These are phyloP conservation scores for Bryconaethiops microstoma DNA, from an alignment of 2,797 vertebrate species.

Conservation along the genomic window DNA sequence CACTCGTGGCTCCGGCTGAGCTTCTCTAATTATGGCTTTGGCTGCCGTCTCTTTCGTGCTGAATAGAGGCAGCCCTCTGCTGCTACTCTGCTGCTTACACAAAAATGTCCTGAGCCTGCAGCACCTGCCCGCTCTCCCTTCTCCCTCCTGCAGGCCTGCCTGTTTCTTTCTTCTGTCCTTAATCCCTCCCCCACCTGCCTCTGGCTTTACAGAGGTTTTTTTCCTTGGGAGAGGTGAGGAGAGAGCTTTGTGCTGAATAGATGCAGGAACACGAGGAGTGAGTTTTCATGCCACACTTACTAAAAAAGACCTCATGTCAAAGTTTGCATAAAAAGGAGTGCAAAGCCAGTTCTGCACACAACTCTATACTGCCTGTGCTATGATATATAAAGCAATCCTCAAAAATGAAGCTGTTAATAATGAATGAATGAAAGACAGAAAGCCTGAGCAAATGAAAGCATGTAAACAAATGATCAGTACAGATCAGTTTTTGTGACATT, in stretches of 20 bases:
- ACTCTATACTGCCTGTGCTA: neutral
- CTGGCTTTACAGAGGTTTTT: slow-evolving; percentile 14
- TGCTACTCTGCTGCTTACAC: slow-evolving; percentile 25
- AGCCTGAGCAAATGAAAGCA: neutral
- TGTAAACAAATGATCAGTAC: too few species aligned
- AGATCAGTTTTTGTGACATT: too few species aligned
- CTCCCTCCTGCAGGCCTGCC: neutral
- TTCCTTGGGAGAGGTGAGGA: neutral
- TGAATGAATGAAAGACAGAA: neutral
- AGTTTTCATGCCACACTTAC: neutral
- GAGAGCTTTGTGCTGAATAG: slow-evolving; percentile 11
- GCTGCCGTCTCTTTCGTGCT: slow-evolving; percentile 16
- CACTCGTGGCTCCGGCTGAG: slow-evolving; percentile 41
- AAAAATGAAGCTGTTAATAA: neutral
- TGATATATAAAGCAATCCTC: neutral
- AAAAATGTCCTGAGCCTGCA: slow-evolving; percentile 25
- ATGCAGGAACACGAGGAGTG: neutral
- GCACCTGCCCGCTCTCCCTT: slow-evolving; percentile 31
- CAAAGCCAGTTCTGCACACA: neutral
- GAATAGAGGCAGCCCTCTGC: slow-evolving; percentile 38
- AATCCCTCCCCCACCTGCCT: slow-evolving; percentile 40
- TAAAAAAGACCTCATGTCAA: neutral
- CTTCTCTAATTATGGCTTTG: slow-evolving; percentile 41
- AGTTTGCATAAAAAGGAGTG: neutral
- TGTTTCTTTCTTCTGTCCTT: slow-evolving; percentile 22